These are phyloP conservation scores for Cactoblastis cactorum DNA, from an alignment of 2,888 invertebrate species.

Conservation along the genomic window DNA sequence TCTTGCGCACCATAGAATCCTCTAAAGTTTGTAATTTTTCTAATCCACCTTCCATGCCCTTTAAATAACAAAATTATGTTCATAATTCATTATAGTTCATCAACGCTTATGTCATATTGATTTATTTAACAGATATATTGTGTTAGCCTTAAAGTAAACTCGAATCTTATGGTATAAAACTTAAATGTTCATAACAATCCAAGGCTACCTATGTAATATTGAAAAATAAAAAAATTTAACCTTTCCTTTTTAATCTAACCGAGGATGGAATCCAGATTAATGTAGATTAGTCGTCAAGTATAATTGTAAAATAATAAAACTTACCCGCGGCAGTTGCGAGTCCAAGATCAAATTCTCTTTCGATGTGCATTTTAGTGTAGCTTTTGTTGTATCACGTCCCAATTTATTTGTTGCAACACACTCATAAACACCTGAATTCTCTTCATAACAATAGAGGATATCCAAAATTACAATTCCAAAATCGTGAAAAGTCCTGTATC, in stretches of 20 bases:
- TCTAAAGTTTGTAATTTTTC: slow-evolving; percentile 96
- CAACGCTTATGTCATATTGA: too few species aligned
- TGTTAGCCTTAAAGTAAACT: too few species aligned
- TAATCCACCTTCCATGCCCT: slow-evolving; percentile 96
- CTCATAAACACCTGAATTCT: slow-evolving; percentile 96
- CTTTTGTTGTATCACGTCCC: slow-evolving; percentile 92
- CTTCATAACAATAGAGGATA: slow-evolving; percentile 96
- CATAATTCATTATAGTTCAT: too few species aligned
- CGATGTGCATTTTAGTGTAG: slow-evolving; percentile 90
- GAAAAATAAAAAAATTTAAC: too few species aligned
- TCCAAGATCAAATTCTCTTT: slow-evolving; percentile 94
- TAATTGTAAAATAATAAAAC: slow-evolving; percentile 27
- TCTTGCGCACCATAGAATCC: slow-evolving; percentile 89
- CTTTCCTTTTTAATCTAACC: too few species aligned
- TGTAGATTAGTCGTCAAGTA: too few species aligned
- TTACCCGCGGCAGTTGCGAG: slow-evolving; percentile 93
- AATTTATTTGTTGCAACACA: slow-evolving; percentile 95
- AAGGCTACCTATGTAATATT: too few species aligned
- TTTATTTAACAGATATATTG: not conserved
- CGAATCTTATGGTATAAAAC: too few species aligned
- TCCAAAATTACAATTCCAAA: slow-evolving; percentile 98
- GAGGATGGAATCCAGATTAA: too few species aligned
- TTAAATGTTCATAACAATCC: too few species aligned
- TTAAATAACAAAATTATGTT: slow-evolving; percentile 27
- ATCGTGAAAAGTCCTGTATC: slow-evolving; percentile 98